Evolutionary conservation across 2,113 vertebrate genomes (phyloP), one percentile per base, ranked within the genome.

Genomic region (Dicerorhinus sumatrensis): DNA sequence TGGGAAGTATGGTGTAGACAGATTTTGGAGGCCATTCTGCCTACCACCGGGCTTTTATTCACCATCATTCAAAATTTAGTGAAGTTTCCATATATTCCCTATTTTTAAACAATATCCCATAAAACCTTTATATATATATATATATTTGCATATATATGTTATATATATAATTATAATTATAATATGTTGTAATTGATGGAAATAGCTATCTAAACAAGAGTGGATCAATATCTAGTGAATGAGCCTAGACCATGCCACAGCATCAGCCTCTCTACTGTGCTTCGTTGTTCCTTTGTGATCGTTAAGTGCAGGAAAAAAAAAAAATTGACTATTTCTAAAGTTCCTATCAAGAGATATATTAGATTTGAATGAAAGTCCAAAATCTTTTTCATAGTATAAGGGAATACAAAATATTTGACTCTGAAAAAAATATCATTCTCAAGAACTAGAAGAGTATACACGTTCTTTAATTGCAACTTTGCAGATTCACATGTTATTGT

Each of bases 391-490:
- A 23, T 12, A 42, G 3, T 54, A 51, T 58, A 76, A 54, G 27
- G 56, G 48, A 1, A 29, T 36, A n/a, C 8, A 81, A 29, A n/a
- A 54, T 27, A 83, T 63, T n/a, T 79, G 14, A 83, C 5, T 46
- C 9, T 51, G 42, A 65, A 87, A 88, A 79, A 31, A 58, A 77
- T 23, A 12, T 70, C 2, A 27, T 48, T n/a, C 17, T 42, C 46
- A 42, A 69, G 33, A 77, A 58, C 67, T 67, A 54, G 14, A 94
- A 69, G 5, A 54, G 6, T 94, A 0, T 58, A 23, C 25, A 25
- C n/a, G 16, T 36, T 56, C 21, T 92, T 75, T 70, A 76, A 54
- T 92, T 97, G 27, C 36, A 63, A 14, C 75, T 88, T 84, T 93
- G 27, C 9, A 80, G 14, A 5, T 76, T 89, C 12, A 5, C 48